Conservation (phyloP, 1,140 invertebrate species). For the Laupala kohalensis region DNA sequence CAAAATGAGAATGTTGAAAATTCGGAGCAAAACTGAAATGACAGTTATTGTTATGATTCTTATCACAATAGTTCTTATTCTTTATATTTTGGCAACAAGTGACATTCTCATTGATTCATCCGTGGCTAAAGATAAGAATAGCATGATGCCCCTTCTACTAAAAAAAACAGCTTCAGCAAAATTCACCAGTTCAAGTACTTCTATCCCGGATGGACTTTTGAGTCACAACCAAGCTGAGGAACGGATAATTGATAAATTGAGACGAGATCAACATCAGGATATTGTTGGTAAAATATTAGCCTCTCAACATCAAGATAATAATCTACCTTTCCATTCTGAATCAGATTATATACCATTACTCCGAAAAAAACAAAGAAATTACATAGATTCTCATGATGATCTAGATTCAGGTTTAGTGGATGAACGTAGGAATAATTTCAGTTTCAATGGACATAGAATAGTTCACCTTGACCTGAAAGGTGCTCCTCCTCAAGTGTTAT, state of each 20-base stretch:
- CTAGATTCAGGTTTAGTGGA: background rate
- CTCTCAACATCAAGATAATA: background rate
- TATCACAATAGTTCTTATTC: constrained; percentile 1
- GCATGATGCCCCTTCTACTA: background rate
- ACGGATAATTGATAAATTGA: constrained; percentile 6
- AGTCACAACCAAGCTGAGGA: constrained; percentile 3
- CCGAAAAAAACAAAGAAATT: background rate
- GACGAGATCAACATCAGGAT: background rate
- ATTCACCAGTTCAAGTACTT: background rate
- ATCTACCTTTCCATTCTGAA: background rate
- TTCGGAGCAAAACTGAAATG: constrained; percentile 8
- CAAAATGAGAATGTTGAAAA: background rate
- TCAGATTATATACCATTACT: background rate
- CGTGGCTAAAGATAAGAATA: background rate
- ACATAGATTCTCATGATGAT: too few species aligned
- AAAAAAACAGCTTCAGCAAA: background rate
- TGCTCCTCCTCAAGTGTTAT: constrained; percentile 62
- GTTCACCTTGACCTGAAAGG: constrained; percentile 88
- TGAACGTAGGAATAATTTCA: background rate
- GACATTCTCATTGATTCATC: background rate
- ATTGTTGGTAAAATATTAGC: constrained; percentile 3
- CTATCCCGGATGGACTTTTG: background rate
- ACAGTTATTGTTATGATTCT: constrained; percentile 7
- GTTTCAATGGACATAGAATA: constrained; percentile 22
- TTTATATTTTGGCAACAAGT: constrained; percentile 6